A percentile compares a stretch with the other conserved stretches of the same genome.
These are phyloP conservation scores for Meghimatium bilineatum DNA, from an alignment of 2,888 invertebrate genomes.

Conservation along the genomic window DNA sequence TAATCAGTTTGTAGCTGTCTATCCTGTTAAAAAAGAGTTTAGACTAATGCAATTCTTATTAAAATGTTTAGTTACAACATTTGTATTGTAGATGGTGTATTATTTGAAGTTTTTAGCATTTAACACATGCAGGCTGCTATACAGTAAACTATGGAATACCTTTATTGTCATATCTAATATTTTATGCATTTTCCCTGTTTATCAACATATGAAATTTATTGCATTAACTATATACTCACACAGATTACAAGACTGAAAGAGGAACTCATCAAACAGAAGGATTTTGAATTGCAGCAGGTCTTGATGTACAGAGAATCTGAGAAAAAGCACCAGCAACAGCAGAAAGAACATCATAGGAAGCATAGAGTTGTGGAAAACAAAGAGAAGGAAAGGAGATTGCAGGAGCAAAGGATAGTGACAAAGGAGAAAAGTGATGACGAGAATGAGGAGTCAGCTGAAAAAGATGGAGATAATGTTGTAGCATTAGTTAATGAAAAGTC, in stretches of 20 bases:
- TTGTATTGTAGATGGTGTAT: no score
- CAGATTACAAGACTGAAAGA: conserved; percentile 60
- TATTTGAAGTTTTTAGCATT: no score
- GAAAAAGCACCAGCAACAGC: conserved; percentile 45
- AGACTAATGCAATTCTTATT: no score
- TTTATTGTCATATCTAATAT: not conserved
- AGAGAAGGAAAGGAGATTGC: conserved; percentile 49
- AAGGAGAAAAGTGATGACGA: conserved; percentile 24
- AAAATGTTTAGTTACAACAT: no score
- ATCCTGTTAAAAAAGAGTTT: no score
- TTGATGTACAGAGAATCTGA: conserved; percentile 67
- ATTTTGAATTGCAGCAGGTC: conserved; percentile 69
- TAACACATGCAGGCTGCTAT: no score
- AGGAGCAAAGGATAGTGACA: conserved; percentile 43
- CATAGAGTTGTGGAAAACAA: conserved; percentile 22
- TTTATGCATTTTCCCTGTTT: not conserved
- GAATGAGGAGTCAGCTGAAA: conserved; percentile 40
- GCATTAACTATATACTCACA: not conserved
- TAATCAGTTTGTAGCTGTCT: no score
- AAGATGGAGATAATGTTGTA: conserved; percentile 41
- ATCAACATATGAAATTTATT: no score
- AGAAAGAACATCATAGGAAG: conserved; percentile 57
- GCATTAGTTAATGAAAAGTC: conserved; percentile 32
- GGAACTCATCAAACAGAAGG: conserved; percentile 65
- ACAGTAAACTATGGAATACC: not conserved